Evolutionary conservation across 1,140 invertebrate species (phyloP).

Genomic region (Phymastichus coffea): DNA sequence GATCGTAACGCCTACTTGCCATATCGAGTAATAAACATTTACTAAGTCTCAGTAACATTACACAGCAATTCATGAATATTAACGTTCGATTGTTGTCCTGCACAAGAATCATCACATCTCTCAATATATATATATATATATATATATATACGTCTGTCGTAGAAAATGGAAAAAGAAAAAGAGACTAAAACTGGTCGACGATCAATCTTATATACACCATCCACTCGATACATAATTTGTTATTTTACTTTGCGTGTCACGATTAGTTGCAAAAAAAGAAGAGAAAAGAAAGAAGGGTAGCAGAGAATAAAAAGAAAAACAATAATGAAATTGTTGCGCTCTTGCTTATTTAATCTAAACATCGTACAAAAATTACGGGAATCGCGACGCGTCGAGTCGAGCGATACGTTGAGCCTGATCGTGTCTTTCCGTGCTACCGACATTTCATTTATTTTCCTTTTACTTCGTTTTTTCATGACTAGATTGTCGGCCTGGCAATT

Average conservation of each 20-base stretch:
- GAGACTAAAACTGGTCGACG: neutral
- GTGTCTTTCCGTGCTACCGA: slow-evolving; percentile 1
- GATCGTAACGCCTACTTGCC: no score
- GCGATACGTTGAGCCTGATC: slow-evolving; percentile 16
- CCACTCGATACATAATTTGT: slow-evolving; percentile 19
- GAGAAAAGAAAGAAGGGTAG: no score
- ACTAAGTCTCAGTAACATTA: neutral
- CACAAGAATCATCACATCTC: neutral
- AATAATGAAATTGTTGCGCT: no score
- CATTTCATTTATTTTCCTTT: no score
- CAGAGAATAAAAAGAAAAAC: no score
- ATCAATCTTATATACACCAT: slow-evolving; percentile 20
- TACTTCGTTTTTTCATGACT: slow-evolving; percentile 40
- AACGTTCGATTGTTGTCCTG: neutral
- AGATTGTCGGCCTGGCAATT: slow-evolving; percentile 46
- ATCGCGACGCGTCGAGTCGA: slow-evolving; percentile 10
- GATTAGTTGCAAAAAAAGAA: no score
- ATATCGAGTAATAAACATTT: no score
- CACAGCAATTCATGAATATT: slow-evolving; percentile 2
- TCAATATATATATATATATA: neutral
- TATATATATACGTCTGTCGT: no score
- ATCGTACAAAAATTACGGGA: slow-evolving; percentile 17
- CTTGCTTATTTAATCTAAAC: no score
- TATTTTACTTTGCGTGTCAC: no score
- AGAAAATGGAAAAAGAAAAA: neutral